phyloP scores from a whole-genome alignment of 2,797 vertebrate genomes.

The Paramormyrops hopkinsi region DNA sequence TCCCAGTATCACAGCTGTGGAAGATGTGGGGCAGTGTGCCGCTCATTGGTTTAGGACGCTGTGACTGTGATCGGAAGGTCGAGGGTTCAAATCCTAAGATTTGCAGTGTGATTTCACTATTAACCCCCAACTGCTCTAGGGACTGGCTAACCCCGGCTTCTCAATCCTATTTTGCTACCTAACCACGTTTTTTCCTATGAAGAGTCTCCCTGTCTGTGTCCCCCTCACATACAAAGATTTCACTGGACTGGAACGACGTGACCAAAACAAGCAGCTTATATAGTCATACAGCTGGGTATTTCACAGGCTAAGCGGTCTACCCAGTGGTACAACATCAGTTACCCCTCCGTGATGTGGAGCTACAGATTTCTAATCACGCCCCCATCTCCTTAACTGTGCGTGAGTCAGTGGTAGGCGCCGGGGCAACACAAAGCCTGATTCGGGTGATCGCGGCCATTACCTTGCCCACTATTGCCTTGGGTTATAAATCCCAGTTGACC shows the following conservation, averaged over 20 bases:
- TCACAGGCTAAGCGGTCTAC: background rate
- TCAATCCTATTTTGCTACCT: background rate
- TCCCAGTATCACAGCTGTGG: background rate
- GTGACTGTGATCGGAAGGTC: background rate
- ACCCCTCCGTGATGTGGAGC: background rate
- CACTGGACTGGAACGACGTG: background rate
- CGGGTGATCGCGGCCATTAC: background rate
- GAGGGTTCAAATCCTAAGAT: background rate
- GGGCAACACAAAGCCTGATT: background rate
- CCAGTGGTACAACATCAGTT: background rate
- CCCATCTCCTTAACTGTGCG: background rate
- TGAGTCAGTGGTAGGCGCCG: background rate
- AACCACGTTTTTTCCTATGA: background rate
- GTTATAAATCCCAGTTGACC: constrained; percentile 1
- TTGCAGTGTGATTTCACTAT: background rate
- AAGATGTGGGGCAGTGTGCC: background rate
- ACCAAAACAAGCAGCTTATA: background rate
- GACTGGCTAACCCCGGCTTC: background rate
- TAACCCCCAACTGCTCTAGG: background rate
- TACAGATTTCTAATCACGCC: background rate
- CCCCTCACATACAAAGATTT: background rate
- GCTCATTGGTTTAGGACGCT: background rate
- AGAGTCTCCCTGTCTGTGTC: background rate
- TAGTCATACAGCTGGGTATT: background rate
- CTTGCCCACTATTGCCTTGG: background rate